Conservation (phyloP, 2,797 vertebrate genomes). For the Perodicticus potto region DNA sequence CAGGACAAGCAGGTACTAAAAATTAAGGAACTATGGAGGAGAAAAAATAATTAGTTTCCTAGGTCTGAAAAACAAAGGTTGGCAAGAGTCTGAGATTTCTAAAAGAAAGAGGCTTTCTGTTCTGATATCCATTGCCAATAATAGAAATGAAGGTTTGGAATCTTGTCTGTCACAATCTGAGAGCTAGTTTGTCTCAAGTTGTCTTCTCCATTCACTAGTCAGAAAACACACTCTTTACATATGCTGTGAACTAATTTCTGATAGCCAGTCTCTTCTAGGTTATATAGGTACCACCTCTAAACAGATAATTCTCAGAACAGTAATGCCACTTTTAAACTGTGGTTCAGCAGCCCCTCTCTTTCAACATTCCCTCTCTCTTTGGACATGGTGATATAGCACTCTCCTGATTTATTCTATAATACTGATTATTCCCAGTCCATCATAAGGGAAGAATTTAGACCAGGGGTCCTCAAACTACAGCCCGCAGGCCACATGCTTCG, state of each 20-base stretch:
- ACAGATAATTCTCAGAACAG: background rate
- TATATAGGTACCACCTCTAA: background rate
- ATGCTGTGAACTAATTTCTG: slow-evolving; percentile 4
- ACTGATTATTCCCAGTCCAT: background rate
- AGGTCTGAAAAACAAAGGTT: slow-evolving; percentile 22
- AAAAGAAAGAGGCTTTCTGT: background rate
- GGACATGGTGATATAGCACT: background rate
- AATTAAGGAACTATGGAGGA: background rate
- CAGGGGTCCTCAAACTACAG: too few relatives aligned
- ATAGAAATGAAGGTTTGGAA: slow-evolving; percentile 13
- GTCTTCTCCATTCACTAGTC: background rate
- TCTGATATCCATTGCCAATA: background rate
- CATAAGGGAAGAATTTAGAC: slow-evolving; percentile 8
- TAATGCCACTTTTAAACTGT: slow-evolving; percentile 1
- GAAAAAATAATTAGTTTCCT: background rate
- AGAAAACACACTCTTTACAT: slow-evolving; percentile 12
- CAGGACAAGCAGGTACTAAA: slow-evolving; percentile 22
- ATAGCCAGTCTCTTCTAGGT: background rate
- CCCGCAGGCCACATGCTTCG: too few relatives aligned
- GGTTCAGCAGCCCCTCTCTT: background rate
- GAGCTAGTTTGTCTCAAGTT: background rate
- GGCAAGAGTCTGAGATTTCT: slow-evolving; percentile 45
- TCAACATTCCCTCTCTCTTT: slow-evolving; percentile 20
- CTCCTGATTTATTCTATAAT: background rate
- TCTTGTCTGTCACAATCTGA: slow-evolving; percentile 2